phyloP scores from a whole-genome alignment of 2,113 vertebrate species.

The Chrysemys picta region DNA sequence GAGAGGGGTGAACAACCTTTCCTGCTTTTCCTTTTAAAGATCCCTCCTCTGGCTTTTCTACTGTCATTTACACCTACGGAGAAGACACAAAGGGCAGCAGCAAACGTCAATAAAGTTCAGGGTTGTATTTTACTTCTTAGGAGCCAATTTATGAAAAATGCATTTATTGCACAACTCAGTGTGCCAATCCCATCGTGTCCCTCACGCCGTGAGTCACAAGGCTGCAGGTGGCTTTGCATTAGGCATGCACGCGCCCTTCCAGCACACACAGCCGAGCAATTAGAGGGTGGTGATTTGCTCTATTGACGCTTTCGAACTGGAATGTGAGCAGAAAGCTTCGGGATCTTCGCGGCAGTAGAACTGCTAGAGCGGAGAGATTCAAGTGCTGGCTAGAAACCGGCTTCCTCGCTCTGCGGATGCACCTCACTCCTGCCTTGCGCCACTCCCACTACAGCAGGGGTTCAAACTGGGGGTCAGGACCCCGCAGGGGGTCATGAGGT shows the following conservation, averaged over 20 bases:
- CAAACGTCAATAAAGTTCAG: conserved; percentile 11
- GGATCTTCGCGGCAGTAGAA: too few relatives aligned
- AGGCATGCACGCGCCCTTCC: accelerated
- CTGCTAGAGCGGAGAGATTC: accelerated
- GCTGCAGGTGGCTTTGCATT: background rate
- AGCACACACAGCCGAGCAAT: background rate
- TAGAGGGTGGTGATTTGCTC: background rate
- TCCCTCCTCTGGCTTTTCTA: conserved; percentile 47
- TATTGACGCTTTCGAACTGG: background rate
- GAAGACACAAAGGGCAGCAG: background rate
- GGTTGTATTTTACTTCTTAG: background rate
- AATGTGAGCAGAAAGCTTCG: accelerated
- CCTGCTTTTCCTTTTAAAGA: conserved; percentile 42
- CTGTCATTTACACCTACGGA: background rate
- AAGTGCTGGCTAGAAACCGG: background rate
- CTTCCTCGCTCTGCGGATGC: background rate
- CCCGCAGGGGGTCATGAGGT: too few relatives aligned
- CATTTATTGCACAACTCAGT: background rate
- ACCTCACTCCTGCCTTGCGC: accelerated
- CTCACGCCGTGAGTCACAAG: background rate
- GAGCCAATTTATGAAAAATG: background rate
- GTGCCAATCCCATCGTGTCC: background rate
- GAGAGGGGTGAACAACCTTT: conserved; percentile 76
- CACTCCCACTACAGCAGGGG: background rate
- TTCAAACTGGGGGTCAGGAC: too few relatives aligned